Evolutionary conservation across 2,888 invertebrate genomes (phyloP).

Genomic region (Drosophila nr. medialis): DNA sequence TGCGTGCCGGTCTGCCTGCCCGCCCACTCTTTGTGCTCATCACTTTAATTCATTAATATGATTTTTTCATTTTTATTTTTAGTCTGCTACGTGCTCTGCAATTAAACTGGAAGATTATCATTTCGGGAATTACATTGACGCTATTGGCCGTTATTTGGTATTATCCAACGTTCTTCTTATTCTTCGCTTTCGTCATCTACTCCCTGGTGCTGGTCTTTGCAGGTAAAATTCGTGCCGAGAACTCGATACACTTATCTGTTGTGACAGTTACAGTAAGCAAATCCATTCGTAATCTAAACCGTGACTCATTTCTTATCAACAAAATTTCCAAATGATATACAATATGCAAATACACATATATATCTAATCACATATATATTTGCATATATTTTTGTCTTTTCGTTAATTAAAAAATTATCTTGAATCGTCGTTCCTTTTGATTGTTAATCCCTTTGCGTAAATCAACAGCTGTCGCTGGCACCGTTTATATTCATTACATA

Average conservation of each 20-base stretch:
- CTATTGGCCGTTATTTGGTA: conserved; percentile 84
- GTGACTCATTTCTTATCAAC: conserved; percentile 47
- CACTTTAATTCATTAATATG: conserved; percentile 9
- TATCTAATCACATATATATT: neutral
- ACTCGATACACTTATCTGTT: neutral
- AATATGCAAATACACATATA: neutral
- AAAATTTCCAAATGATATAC: conserved; percentile 5
- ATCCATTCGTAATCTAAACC: conserved; percentile 23
- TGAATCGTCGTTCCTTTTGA: conserved; percentile 5
- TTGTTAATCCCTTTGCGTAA: conserved; percentile 16
- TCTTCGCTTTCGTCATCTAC: conserved; percentile 83
- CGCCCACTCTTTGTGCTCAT: neutral
- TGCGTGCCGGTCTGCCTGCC: neutral
- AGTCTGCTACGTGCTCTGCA: conserved; percentile 77
- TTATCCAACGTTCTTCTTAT: conserved; percentile 84
- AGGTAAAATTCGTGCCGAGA: conserved; percentile 71
- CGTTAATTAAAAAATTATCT: conserved; percentile 64
- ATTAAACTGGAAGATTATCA: conserved; percentile 81
- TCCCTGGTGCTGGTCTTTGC: conserved; percentile 82
- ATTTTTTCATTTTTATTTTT: neutral
- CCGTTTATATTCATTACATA: conserved; percentile 83
- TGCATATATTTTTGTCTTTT: conserved; percentile 9
- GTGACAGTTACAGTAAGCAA: conserved; percentile 23
- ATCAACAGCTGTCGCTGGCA: conserved; percentile 82
- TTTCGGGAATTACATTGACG: conserved; percentile 76